Percentiles rank a stretch among this genome's conserved stretches.
These are phyloP conservation scores for Muscicapa comitata DNA, from an alignment of 2,797 vertebrate species.

Conservation along the genomic window DNA sequence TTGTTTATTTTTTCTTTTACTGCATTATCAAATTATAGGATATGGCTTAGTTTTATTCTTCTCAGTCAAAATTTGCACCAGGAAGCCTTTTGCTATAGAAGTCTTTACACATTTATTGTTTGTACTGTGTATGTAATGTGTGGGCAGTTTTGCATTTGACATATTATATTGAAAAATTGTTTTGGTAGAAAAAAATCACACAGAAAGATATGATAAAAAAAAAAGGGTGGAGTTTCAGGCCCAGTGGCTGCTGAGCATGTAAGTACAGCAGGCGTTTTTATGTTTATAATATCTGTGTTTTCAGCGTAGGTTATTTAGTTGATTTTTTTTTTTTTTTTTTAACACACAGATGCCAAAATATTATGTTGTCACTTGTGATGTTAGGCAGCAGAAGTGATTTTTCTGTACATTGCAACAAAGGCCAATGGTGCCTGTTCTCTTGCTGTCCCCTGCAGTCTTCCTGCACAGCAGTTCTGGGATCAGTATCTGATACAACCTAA, in stretches of 20 bases:
- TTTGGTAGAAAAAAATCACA: neutral
- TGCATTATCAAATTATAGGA: neutral
- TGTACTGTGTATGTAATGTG: fast-evolving
- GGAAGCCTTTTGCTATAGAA: neutral
- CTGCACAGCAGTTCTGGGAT: neutral
- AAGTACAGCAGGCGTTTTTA: neutral
- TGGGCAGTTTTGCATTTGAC: neutral
- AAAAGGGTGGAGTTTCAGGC: neutral
- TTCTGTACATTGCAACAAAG: neutral
- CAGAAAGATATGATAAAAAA: neutral
- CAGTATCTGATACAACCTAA: neutral
- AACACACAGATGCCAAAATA: fast-evolving
- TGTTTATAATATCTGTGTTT: neutral
- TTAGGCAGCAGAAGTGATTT: neutral
- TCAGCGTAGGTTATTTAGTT: neutral
- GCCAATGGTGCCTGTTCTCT: neutral
- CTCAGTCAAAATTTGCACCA: neutral
- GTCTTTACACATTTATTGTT: neutral
- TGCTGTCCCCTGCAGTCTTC: neutral
- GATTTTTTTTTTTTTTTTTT: neutral
- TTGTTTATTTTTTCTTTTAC: neutral
- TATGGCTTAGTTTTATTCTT: neutral
- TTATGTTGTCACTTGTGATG: neutral
- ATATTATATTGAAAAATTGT: neutral
- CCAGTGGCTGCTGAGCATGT: neutral